Base-by-base conservation (phyloP, 2,888 invertebrate genomes). In the Drosophila suboccidentalis region DNA sequence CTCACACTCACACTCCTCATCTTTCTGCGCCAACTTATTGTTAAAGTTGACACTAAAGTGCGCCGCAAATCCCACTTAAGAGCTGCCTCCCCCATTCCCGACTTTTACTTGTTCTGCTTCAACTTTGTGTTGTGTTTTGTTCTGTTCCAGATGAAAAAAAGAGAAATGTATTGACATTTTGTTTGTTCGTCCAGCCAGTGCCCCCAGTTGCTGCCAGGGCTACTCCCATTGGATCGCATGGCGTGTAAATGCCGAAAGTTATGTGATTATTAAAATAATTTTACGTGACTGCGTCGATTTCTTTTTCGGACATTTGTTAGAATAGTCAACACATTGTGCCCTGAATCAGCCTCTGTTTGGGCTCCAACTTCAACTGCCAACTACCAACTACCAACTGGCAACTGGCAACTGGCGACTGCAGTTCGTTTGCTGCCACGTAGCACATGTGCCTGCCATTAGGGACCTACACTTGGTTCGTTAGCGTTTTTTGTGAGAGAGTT, bases 181-280 rank as follows among this genome's bases (percentile, higher is more conserved):
- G 66, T 75, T 79, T 53, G 38, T 36, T 59, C 44, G 53, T 22
- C 19, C 36, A 38, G 22, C 4, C 22, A 26, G 1, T n/a, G 51
- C 1, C 19, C 8, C 17, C 47, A 41, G 41, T 39, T 34, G 22
- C 36, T 13, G 22, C n/a, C 19, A 34, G 50, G 17, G 41, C 47
- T 19, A 57, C 65, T 79, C 81, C 87, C 85, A 73, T 70, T 68
- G 85, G 82, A 65, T 68, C 66, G 82, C 78, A 77, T 57, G 80
- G 85, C 87, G 82, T 86, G 87, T 86, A 89, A 89, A 89, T 89
- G 85, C 89, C 89, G 81, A 86, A 86, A 86, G 85, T 86, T 86
- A 86, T 86, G 85, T 86, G 85, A 86, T 86, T 86, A 86, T 86
- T 86, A 86, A 86, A 86, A 86, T 86, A 86, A 86, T 89, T 86